Conservation (phyloP, 2,888 invertebrate species). For the Dendrolimus pini region DNA sequence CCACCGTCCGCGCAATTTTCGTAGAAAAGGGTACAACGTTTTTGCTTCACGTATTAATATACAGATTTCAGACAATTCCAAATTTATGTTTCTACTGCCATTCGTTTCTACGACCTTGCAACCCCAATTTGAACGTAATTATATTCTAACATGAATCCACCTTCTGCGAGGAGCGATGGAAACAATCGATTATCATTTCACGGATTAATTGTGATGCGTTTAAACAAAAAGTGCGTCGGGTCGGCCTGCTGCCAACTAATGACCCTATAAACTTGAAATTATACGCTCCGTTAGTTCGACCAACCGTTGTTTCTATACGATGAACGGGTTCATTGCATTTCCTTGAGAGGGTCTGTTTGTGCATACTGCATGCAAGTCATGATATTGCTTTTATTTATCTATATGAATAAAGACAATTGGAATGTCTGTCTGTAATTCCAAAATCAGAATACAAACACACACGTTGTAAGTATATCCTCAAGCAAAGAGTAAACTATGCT, state of each 20-base stretch:
- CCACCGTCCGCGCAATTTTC: too few species aligned
- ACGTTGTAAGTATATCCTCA: too few species aligned
- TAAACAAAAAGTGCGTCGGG: constrained; percentile 50
- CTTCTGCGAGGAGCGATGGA: background rate
- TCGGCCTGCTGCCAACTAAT: constrained; percentile 55
- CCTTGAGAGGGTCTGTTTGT: constrained; percentile 15
- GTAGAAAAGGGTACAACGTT: too few species aligned
- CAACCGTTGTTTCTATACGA: constrained; percentile 41
- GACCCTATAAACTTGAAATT: constrained; percentile 64
- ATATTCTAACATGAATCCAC: background rate
- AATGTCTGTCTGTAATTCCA: too few species aligned
- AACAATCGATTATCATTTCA: constrained; percentile 66
- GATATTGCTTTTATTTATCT: too few species aligned
- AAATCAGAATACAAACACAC: too few species aligned
- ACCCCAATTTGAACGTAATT: background rate
- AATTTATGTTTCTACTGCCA: too few species aligned
- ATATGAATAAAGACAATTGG: too few species aligned
- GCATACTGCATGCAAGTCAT: background rate
- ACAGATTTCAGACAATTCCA: too few species aligned
- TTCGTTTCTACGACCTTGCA: too few species aligned
- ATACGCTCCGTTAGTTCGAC: constrained; percentile 53
- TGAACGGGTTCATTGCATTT: constrained; percentile 29
- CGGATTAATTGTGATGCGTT: constrained; percentile 58
- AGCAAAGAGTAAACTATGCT: too few species aligned
- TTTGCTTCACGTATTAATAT: too few species aligned